phyloP scores from a whole-genome alignment of 2,888 invertebrate genomes.

The Heliothis peltigera region DNA sequence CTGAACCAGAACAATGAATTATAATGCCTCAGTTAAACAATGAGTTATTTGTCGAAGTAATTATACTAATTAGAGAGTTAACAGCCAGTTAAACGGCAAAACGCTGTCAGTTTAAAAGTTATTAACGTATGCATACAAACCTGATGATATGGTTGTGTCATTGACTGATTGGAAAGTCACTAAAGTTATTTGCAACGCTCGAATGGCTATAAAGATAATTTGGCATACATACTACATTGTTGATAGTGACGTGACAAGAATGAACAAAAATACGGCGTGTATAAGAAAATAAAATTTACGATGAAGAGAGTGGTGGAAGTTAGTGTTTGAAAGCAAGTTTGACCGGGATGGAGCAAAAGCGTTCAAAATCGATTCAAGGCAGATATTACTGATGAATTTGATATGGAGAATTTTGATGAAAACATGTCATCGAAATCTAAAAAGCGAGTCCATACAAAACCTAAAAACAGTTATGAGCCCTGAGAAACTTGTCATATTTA shows the following conservation, averaged over 20 bases:
- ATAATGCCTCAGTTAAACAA: slow-evolving; percentile 45
- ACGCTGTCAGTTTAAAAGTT: slow-evolving; percentile 52
- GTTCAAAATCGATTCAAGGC: too few species aligned
- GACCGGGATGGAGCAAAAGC: background rate
- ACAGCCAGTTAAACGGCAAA: slow-evolving; percentile 39
- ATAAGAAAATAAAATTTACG: slow-evolving; percentile 23
- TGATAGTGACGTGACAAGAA: slow-evolving; percentile 13
- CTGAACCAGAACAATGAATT: slow-evolving; percentile 34
- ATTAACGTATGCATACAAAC: slow-evolving; percentile 54
- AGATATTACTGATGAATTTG: background rate
- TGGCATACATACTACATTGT: slow-evolving; percentile 30
- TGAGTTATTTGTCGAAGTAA: slow-evolving; percentile 51
- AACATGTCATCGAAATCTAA: too few species aligned
- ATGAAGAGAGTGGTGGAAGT: background rate
- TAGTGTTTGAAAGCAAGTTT: slow-evolving; percentile 7
- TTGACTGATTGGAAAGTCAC: slow-evolving; percentile 60
- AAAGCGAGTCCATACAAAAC: too few species aligned
- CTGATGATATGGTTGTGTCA: slow-evolving; percentile 56
- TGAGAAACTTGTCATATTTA: too few species aligned
- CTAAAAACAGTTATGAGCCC: too few species aligned
- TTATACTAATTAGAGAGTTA: slow-evolving; percentile 55
- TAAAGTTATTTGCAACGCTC: slow-evolving; percentile 57
- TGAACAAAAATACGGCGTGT: slow-evolving; percentile 8
- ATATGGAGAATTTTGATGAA: too few species aligned
- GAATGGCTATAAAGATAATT: slow-evolving; percentile 53